Base-by-base conservation (phyloP, 1,140 invertebrate genomes). In the Bactericera cockerelli region DNA sequence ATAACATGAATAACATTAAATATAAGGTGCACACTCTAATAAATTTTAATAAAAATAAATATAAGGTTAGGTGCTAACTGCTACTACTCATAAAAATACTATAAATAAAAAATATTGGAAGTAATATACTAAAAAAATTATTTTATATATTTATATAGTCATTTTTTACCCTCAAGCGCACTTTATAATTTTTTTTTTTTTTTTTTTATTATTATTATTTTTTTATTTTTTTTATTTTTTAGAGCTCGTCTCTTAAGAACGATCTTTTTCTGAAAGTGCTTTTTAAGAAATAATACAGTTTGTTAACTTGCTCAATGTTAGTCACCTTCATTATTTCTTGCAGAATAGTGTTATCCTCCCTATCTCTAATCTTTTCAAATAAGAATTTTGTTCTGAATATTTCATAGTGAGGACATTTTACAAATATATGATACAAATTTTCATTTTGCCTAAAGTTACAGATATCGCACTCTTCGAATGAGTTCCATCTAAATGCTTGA, bases 161-260 rank as follows among this genome's bases (percentile, higher is more conserved):
- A n/a, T n/a, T n/a, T n/a, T n/a, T n/a, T n/a, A n/a, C n/a, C n/a
- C n/a, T n/a, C n/a, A n/a, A n/a, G n/a, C n/a, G n/a, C n/a, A n/a
- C n/a, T n/a, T n/a, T n/a, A n/a, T n/a, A n/a, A n/a, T n/a, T n/a
- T n/a, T n/a, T n/a, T n/a, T n/a, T n/a, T n/a, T n/a, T n/a, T n/a
- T n/a, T n/a, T n/a, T n/a, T n/a, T n/a, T n/a, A n/a, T n/a, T n/a
- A n/a, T n/a, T n/a, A n/a, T n/a, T n/a, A n/a, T n/a, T n/a, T 59
- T 36, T 2, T 62, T 55, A n/a, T n/a, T n/a, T n/a, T n/a, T 36
- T 36, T 36, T 36, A 10, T 16, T n/a, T n/a, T n/a, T n/a, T n/a
- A n/a, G n/a, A n/a, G n/a, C n/a, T n/a, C n/a, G n/a, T n/a, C n/a
- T n/a, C n/a, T n/a, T n/a, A n/a, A n/a, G n/a, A n/a, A n/a, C n/a